Percentiles rank a stretch among this genome's conserved stretches.
phyloP scores from a whole-genome alignment of 1,140 invertebrate genomes.

The Glossosoma conforme region DNA sequence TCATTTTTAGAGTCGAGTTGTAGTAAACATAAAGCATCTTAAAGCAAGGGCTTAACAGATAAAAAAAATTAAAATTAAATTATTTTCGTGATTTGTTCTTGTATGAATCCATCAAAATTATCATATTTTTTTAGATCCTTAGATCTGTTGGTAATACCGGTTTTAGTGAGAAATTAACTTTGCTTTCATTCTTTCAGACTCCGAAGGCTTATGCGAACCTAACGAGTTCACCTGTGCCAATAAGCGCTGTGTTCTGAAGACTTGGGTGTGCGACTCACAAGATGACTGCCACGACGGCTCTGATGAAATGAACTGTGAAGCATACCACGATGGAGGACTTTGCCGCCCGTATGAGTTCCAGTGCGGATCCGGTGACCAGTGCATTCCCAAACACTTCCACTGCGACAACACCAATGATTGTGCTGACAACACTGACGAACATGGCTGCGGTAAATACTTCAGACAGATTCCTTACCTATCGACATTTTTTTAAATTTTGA shows the following conservation, averaged over 20 bases:
- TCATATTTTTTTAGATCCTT: too few species aligned
- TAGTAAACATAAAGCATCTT: too few species aligned
- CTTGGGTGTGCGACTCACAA: slow-evolving; percentile 87
- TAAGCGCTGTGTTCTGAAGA: slow-evolving; percentile 83
- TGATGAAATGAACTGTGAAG: slow-evolving; percentile 66
- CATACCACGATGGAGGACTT: slow-evolving; percentile 54
- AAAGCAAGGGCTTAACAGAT: too few species aligned
- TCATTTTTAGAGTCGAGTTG: too few species aligned
- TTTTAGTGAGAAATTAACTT: too few species aligned
- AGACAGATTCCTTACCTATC: too few species aligned
- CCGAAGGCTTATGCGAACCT: slow-evolving; percentile 73
- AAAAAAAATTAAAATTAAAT: background rate
- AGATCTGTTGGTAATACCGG: too few species aligned
- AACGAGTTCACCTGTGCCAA: slow-evolving; percentile 89
- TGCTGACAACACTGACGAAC: slow-evolving; percentile 83
- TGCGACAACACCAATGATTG: slow-evolving; percentile 90
- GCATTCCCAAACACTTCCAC: slow-evolving; percentile 89
- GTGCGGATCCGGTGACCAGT: slow-evolving; percentile 74
- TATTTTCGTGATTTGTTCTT: background rate
- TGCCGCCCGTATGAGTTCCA: slow-evolving; percentile 80
- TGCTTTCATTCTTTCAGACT: slow-evolving; percentile 38
- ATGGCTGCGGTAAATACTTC: slow-evolving; percentile 77
- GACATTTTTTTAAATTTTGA: too few species aligned
- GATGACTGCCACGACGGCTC: slow-evolving; percentile 91
- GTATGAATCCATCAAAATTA: too few species aligned